Evolutionary conservation across 2,888 invertebrate genomes (phyloP).

Genomic region (Melanostoma scalare): DNA sequence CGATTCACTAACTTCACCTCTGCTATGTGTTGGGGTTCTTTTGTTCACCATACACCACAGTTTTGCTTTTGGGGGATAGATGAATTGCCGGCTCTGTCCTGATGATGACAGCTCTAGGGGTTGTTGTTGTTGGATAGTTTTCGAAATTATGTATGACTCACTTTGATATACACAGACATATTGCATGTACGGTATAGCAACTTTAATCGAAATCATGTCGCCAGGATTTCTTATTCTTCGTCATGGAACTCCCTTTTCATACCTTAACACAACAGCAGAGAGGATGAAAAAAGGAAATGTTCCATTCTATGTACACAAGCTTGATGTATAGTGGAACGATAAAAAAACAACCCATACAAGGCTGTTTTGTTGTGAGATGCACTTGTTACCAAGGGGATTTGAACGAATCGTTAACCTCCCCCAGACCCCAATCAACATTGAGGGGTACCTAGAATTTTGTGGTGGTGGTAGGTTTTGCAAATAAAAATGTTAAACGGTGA

Average conservation of each 20-base stretch:
- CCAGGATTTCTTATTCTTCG: constrained; percentile 66
- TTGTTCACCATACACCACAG: constrained; percentile 35
- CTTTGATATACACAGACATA: constrained; percentile 42
- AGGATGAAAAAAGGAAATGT: constrained; percentile 7
- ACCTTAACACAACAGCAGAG: too few species aligned
- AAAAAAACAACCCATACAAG: constrained; percentile 9
- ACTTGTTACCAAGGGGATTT: constrained; percentile 70
- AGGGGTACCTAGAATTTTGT: constrained; percentile 22
- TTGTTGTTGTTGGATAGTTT: constrained; percentile 12
- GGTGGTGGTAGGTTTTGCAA: constrained; percentile 12
- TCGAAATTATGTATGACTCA: constrained; percentile 60
- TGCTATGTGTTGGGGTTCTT: constrained; percentile 42
- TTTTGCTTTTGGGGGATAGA: neutral
- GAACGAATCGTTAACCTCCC: constrained; percentile 46
- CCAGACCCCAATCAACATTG: constrained; percentile 1
- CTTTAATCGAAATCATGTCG: constrained; percentile 67
- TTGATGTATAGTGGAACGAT: constrained; percentile 23
- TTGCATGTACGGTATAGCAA: constrained; percentile 51
- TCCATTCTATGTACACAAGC: constrained; percentile 36
- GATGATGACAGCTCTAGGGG: constrained; percentile 40
- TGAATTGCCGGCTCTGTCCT: constrained; percentile 16
- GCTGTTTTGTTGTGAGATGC: constrained; percentile 64
- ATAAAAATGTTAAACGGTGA: constrained; percentile 44
- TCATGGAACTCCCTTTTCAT: constrained; percentile 16
- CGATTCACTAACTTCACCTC: constrained; percentile 65